Conservation (phyloP, 2,113 vertebrate species). For the Sinosuthora webbiana region DNA sequence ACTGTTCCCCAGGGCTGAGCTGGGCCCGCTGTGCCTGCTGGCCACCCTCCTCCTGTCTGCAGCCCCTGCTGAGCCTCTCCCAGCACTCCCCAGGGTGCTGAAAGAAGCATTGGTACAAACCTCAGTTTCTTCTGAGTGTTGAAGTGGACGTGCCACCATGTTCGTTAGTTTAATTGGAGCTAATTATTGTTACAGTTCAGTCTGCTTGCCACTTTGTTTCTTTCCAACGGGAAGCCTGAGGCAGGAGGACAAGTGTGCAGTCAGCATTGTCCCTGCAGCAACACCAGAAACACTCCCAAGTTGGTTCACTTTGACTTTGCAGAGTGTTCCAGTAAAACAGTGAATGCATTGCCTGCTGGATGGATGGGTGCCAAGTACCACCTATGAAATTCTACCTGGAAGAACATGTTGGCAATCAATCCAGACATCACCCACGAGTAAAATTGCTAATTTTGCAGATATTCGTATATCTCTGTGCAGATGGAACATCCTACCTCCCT, state of each 20-base stretch:
- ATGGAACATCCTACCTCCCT: neutral
- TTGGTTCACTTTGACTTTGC: neutral
- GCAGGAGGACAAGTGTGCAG: rapidly evolving
- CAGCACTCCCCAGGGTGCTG: rapidly evolving
- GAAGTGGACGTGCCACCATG: rapidly evolving
- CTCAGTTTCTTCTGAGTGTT: neutral
- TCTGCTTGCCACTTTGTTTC: neutral
- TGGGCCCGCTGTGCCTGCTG: neutral
- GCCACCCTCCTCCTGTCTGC: neutral
- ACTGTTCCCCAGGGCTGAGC: neutral
- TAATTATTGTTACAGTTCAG: neutral
- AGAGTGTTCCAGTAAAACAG: neutral
- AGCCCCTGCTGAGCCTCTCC: neutral
- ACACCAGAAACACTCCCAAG: neutral
- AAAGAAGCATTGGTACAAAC: rapidly evolving
- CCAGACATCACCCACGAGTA: neutral
- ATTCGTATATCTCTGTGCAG: neutral
- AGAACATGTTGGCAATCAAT: neutral
- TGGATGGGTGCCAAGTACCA: neutral
- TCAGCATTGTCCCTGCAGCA: neutral
- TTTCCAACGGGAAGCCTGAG: rapidly evolving
- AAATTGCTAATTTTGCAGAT: neutral
- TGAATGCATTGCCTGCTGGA: neutral
- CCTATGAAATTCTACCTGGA: neutral
- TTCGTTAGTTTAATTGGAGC: neutral